Evolutionary conservation across 2,797 vertebrate genomes (phyloP).

Genomic region (Taenioides sp.): DNA sequence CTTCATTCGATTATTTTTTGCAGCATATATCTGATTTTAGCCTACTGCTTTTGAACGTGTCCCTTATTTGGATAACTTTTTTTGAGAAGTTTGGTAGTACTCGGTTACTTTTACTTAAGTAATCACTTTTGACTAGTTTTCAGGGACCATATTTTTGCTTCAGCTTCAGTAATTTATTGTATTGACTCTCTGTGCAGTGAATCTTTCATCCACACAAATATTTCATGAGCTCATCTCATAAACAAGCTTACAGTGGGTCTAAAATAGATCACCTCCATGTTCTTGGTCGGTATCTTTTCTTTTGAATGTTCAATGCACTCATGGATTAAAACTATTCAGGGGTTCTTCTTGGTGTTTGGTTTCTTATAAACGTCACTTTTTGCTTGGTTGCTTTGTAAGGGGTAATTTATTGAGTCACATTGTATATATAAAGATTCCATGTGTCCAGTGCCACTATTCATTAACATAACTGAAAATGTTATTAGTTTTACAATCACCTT

Average conservation of each 20-base stretch:
- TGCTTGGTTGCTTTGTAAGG: not conserved
- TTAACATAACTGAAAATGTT: not conserved
- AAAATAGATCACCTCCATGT: conserved; percentile 61
- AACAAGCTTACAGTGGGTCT: conserved; percentile 62
- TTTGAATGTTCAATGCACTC: conserved; percentile 64
- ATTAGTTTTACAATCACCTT: not conserved
- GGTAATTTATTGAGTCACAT: not conserved
- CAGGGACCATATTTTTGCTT: too few relatives aligned
- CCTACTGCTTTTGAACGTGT: too few relatives aligned
- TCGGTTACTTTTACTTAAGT: too few relatives aligned
- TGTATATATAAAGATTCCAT: not conserved
- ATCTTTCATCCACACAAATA: conserved; percentile 75
- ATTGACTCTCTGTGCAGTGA: conserved; percentile 63
- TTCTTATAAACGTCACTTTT: conserved; percentile 5
- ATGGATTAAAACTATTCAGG: conserved; percentile 61
- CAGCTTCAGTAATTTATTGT: too few relatives aligned
- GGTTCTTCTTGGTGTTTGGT: conserved; percentile 53
- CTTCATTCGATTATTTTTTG: too few relatives aligned
- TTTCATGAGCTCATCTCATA: conserved; percentile 69
- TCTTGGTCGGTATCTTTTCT: conserved; percentile 49
- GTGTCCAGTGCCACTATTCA: too few relatives aligned
- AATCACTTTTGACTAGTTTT: too few relatives aligned
- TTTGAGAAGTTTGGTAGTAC: too few relatives aligned
- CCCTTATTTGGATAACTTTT: too few relatives aligned
- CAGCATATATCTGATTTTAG: too few relatives aligned